Conservation (phyloP, 2,113 vertebrate genomes). For the Heptranchias perlo region DNA sequence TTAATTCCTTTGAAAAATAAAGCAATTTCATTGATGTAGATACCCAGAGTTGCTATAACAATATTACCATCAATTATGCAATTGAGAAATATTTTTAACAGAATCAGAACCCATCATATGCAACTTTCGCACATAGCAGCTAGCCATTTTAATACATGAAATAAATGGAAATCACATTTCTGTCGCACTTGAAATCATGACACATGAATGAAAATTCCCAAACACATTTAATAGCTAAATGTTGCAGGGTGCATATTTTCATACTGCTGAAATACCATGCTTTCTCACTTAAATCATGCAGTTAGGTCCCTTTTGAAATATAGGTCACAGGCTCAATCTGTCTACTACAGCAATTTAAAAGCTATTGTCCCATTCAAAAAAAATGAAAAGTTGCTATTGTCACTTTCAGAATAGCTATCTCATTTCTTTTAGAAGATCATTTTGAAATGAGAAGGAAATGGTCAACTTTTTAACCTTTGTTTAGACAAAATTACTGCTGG, state of each 20-base stretch:
- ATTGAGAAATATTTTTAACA: background rate
- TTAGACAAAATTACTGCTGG: background rate
- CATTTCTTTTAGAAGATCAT: background rate
- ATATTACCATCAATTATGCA: background rate
- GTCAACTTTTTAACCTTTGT: background rate
- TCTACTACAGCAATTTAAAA: background rate
- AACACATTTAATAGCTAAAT: background rate
- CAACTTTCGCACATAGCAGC: background rate
- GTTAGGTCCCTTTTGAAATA: background rate
- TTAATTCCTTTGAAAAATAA: background rate
- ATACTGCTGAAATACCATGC: background rate
- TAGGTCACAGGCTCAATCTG: background rate
- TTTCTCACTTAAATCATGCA: background rate
- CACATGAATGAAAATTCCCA: background rate
- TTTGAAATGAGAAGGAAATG: background rate
- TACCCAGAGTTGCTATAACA: background rate
- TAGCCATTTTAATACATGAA: background rate
- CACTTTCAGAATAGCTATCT: background rate
- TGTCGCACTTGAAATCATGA: background rate
- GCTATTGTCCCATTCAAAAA: background rate
- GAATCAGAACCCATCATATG: background rate
- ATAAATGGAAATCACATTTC: background rate
- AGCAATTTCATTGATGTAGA: background rate
- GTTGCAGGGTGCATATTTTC: background rate
- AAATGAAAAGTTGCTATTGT: background rate